Evolutionary conservation across 1,140 invertebrate genomes (phyloP).

Genomic region (Melitaea cinxia): DNA sequence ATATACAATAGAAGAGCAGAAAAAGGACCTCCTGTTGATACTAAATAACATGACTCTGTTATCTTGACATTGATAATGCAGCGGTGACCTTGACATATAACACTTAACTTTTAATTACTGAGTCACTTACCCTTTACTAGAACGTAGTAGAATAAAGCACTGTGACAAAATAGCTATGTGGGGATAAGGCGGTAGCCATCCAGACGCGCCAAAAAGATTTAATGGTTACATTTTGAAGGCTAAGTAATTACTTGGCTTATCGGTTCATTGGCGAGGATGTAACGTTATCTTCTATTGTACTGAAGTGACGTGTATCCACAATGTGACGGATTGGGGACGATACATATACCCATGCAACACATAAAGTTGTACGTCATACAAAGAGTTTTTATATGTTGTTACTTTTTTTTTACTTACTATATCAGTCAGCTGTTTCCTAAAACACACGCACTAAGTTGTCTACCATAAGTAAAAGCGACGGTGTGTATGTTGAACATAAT

Average conservation of each 20-base stretch:
- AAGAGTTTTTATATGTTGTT: too few relatives aligned
- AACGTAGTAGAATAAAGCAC: not conserved
- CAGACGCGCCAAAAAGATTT: constrained; percentile 1
- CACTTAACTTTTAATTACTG: not conserved
- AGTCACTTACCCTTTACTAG: not conserved
- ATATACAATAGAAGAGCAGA: not conserved
- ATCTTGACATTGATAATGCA: constrained; percentile 1
- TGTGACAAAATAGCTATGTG: not conserved
- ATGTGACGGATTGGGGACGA: too few relatives aligned
- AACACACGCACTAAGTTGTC: too few relatives aligned
- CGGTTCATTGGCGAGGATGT: not conserved
- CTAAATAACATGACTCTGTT: not conserved
- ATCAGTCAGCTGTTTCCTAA: too few relatives aligned
- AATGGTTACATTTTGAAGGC: not conserved
- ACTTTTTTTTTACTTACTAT: too few relatives aligned
- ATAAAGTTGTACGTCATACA: too few relatives aligned
- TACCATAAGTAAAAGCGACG: too few relatives aligned
- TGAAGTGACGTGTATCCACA: not conserved
- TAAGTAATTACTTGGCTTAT: constrained; percentile 18
- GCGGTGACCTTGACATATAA: not conserved
- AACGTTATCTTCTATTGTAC: not conserved
- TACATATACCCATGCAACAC: too few relatives aligned
- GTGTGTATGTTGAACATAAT: too few relatives aligned
- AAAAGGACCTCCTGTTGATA: not conserved
- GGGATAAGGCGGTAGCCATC: not conserved